Conservation (phyloP, 2,888 invertebrate species). For the Philopedon plagiatum region DNA sequence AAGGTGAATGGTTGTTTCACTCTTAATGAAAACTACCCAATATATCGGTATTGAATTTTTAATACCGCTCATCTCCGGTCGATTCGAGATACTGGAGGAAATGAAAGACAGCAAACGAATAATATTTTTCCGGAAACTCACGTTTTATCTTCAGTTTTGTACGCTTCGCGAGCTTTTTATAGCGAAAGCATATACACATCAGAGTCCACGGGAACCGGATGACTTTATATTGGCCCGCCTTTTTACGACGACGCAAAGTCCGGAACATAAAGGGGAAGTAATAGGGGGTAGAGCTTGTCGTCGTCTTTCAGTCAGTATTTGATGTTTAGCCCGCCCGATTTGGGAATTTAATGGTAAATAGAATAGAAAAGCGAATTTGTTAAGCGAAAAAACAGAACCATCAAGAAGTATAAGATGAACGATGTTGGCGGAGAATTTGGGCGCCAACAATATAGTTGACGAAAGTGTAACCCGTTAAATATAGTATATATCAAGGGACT, state of each 20-base stretch:
- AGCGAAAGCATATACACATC: conserved; percentile 3
- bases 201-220: conserved; percentile 9
- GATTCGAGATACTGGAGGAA: conserved; percentile 4
- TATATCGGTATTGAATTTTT: too few species aligned
- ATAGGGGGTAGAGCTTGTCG: neutral
- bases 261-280: conserved; percentile 8
- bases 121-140: conserved; percentile 25
- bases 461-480: too few species aligned
- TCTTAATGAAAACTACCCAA: too few species aligned
- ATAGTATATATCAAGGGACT: too few species aligned
- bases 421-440: neutral
- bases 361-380: neutral
- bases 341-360: neutral
- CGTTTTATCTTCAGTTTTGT: conserved; percentile 32
- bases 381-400: neutral
- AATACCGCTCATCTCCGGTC: too few species aligned
- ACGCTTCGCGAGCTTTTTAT: conserved; percentile 14
- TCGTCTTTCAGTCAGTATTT: neutral
- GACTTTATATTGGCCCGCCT: conserved; percentile 11
- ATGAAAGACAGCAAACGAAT: conserved; percentile 25
- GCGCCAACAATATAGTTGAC: too few species aligned
- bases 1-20: too few species aligned
- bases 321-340: neutral
- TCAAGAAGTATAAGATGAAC: neutral
- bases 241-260: conserved; percentile 19